Conservation (phyloP, 2,113 vertebrate genomes). For the Sinocyclocheilus rhinocerous region DNA sequence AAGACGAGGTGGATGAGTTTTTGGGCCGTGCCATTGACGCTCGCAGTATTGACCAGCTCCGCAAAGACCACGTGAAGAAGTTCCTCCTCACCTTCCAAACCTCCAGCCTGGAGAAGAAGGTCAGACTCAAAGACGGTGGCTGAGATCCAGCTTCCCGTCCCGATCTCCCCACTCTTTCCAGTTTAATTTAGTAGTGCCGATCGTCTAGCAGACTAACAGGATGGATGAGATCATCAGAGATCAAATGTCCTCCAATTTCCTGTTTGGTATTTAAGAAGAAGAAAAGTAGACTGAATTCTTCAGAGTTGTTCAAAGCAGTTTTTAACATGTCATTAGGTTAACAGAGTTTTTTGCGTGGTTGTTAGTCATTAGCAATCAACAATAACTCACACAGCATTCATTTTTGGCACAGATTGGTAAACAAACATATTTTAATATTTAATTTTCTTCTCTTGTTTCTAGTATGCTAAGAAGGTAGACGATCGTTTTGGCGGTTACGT, state of each 20-base stretch:
- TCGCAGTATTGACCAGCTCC: conserved; percentile 93
- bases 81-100: conserved; percentile 97
- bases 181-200: neutral
- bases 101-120: conserved; percentile 93
- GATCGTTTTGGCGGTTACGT: conserved; percentile 92
- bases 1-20: conserved; percentile 96
- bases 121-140: neutral
- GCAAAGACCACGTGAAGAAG: conserved; percentile 94
- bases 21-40: conserved; percentile 93
- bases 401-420: neutral
- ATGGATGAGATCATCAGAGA: neutral
- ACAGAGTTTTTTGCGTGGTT: neutral
- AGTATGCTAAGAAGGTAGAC: conserved; percentile 95
- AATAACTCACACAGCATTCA: too few species aligned
- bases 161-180: neutral
- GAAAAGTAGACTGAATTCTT: neutral
- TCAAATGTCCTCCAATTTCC: neutral
- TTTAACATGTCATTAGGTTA: neutral
- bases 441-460: conserved; percentile 24
- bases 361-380: too few species aligned
- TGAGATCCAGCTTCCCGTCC: neutral
- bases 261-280: neutral
- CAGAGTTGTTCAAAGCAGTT: neutral
- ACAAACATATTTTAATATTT: neutral
- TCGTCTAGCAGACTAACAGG: conserved; percentile 1